These are phyloP conservation scores for Abscondita cerata DNA, from an alignment of 2,888 invertebrate species.

Conservation along the genomic window DNA sequence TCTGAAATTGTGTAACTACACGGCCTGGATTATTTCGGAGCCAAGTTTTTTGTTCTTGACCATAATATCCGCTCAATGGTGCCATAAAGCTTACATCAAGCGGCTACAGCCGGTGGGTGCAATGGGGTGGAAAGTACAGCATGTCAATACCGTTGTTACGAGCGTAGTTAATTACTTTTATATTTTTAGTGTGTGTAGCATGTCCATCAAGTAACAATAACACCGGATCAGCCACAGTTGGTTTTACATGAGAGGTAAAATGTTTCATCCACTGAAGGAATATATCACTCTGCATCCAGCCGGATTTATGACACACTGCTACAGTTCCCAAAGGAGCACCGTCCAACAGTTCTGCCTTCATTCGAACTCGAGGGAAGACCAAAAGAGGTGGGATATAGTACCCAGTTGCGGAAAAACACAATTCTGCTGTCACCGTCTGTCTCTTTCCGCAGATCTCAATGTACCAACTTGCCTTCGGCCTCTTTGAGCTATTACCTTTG, in stretches of 20 bases:
- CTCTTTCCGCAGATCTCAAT: too few species aligned
- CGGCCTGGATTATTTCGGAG: not conserved
- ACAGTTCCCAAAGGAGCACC: not conserved
- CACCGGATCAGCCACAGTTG: too few species aligned
- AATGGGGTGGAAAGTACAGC: not conserved
- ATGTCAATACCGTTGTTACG: too few species aligned
- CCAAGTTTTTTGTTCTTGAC: not conserved
- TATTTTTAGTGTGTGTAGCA: too few species aligned
- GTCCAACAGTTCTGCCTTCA: not conserved
- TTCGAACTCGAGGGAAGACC: not conserved
- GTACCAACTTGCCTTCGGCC: not conserved
- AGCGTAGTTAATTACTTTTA: too few species aligned
- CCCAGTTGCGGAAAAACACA: not conserved
- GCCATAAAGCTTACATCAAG: not conserved
- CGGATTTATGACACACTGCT: not conserved
- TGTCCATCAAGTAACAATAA: too few species aligned
- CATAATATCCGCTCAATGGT: too few species aligned
- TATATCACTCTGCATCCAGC: not conserved
- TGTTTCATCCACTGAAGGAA: too few species aligned
- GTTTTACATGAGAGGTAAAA: too few species aligned
- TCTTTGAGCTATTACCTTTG: not conserved
- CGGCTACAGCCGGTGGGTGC: not conserved
- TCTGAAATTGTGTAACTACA: not conserved
- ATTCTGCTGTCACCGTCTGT: too few species aligned
- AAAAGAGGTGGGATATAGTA: too few species aligned